Percentiles rank a stretch among this genome's conserved stretches.
phyloP scores from a whole-genome alignment of 1,140 invertebrate genomes.

The Calosoma granatense region DNA sequence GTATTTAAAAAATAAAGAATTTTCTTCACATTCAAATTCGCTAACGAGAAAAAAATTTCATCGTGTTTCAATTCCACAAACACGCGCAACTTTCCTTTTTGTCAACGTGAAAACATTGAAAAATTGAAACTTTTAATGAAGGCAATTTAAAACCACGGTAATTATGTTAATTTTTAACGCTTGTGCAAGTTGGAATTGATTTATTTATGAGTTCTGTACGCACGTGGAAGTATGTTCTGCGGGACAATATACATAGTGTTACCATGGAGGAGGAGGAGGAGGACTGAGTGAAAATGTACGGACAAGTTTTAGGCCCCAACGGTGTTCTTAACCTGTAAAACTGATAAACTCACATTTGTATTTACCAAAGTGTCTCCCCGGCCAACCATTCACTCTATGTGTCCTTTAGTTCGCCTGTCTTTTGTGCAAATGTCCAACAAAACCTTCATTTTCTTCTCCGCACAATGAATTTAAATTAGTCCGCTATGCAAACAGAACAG shows the following conservation, averaged over 20 bases:
- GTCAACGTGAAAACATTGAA: too few relatives aligned
- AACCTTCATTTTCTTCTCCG: background rate
- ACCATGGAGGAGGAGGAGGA: too few relatives aligned
- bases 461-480: background rate
- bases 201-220: background rate
- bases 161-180: background rate
- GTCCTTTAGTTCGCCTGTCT: background rate
- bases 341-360: background rate
- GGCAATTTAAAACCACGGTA: background rate
- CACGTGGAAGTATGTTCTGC: too few relatives aligned
- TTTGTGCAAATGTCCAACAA: background rate
- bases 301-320: background rate
- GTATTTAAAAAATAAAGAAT: too few relatives aligned
- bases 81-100: too few relatives aligned
- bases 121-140: background rate
- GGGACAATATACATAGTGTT: too few relatives aligned
- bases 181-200: background rate
- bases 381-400: background rate
- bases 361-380: background rate
- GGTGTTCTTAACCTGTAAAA: background rate
- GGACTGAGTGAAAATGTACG: background rate
- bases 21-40: too few relatives aligned
- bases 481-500: too few relatives aligned
- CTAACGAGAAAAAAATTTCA: too few relatives aligned
- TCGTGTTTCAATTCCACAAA: too few relatives aligned